Base-by-base conservation (phyloP, 37 sponge, comb jelly and placozoan species). In the Oscarella lobularis region DNA sequence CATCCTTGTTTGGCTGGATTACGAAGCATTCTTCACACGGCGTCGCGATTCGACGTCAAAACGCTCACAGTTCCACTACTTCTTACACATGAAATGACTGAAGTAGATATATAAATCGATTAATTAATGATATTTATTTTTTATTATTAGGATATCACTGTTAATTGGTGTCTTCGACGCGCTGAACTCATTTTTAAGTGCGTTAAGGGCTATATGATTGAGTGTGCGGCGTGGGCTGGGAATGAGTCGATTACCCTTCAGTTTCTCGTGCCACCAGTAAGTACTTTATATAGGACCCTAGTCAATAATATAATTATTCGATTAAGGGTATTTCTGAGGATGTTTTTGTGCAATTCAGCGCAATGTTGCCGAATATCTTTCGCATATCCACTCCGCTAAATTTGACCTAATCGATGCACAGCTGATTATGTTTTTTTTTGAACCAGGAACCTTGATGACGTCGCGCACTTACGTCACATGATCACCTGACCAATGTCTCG, bases 201-300 rank as follows among this genome's bases (percentile, higher is more conserved):
- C 84, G 94, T 96, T 38, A 96, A 96, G 85, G 90, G 93, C 30
- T 93, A 85, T 67, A 86, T 93, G 95, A 73, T 93, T 67, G 95
- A 93, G 80, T 83, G 78, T 74, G 40, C 83, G 30, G 35, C 75
- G 14, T 87, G 91, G 81, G 74, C 69, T 40, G 80, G 75, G 31
- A 78, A 39, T 2, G 80, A 84, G 5, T 77, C 95, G 2, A 79
- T 86, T 37, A 91, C 82, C 34, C 78, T 93, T 2, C 95, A 93
- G 72, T 93, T 93, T 55, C 81, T 93, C 0, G 67, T 93, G 33
- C 95, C 95, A n/a, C 72, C 40, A 20, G 95, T 86, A 76, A 40
- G 77, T 79, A 2, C 31, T 29, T n/a, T 38, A 1, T 37, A 48
- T 20, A 48, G 9, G 14, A 48, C 60, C 9, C 71, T 30, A 29